Percentiles rank a stretch among this genome's conserved stretches.
Conservation (phyloP, 1,140 invertebrate species). For the Drosophila yakuba region DNA sequence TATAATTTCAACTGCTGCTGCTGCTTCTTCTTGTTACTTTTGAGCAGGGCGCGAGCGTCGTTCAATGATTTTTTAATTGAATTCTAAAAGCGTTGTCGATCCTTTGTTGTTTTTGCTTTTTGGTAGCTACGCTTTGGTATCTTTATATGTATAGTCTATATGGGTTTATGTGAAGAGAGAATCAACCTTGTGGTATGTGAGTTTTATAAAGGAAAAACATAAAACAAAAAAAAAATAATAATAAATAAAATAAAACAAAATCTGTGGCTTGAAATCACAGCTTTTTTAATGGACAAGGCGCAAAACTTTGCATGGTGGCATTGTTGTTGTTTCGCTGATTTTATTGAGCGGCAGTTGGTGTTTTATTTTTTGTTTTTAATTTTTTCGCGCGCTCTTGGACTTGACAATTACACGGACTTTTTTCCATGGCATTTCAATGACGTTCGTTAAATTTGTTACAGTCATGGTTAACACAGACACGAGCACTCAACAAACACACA, state of each 20-base stretch:
- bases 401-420: slow-evolving; percentile 82
- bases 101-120: slow-evolving; percentile 50
- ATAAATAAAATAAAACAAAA: not conserved
- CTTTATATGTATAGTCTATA: slow-evolving; percentile 33
- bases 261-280: slow-evolving; percentile 52
- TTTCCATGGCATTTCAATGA: slow-evolving; percentile 73
- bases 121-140: slow-evolving; percentile 72
- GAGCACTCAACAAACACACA: slow-evolving; percentile 21
- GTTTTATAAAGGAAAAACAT: slow-evolving; percentile 16
- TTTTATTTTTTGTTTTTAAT: slow-evolving; percentile 36
- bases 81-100: slow-evolving; percentile 80
- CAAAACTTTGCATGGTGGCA: slow-evolving; percentile 45
- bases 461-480: slow-evolving; percentile 74
- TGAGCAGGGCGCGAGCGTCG: slow-evolving; percentile 54
- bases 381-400: slow-evolving; percentile 80
- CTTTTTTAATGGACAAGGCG: slow-evolving; percentile 71
- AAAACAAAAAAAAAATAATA: slow-evolving; percentile 5
- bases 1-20: slow-evolving; percentile 4
- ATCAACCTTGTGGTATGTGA: slow-evolving; percentile 75
- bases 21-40: slow-evolving; percentile 6
- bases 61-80: slow-evolving; percentile 83
- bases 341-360: slow-evolving; percentile 61
- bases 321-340: slow-evolving; percentile 26
- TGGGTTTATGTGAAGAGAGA: slow-evolving; percentile 35
- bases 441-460: slow-evolving; percentile 82